Evolutionary conservation across 2,888 invertebrate species (phyloP).

Genomic region (Camponotus fellah): DNA sequence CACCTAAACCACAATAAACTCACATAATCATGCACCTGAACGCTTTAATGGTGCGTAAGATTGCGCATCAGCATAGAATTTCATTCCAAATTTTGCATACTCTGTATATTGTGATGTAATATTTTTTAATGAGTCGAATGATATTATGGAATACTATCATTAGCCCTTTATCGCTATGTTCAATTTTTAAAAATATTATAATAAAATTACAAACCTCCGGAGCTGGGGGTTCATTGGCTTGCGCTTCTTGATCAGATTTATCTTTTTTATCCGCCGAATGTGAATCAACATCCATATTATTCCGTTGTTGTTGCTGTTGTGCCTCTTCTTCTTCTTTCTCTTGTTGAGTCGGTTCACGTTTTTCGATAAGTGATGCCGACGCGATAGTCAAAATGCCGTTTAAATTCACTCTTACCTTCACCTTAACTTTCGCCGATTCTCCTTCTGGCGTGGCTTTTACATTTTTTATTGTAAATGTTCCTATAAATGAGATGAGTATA

Average conservation of each 20-base stretch:
- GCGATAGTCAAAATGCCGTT: constrained; percentile 97
- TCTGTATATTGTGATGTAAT: constrained; percentile 22
- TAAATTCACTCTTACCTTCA: constrained; percentile 97
- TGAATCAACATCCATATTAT: constrained; percentile 77
- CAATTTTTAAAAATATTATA: not conserved
- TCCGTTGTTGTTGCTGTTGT: constrained; percentile 81
- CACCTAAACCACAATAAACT: constrained; percentile 86
- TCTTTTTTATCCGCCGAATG: constrained; percentile 79
- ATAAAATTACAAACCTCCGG: constrained; percentile 79
- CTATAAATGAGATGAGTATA: constrained; percentile 82
- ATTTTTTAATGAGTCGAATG: not conserved
- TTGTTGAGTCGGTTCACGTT: constrained; percentile 85
- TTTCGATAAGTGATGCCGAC: constrained; percentile 94
- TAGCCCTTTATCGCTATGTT: not conserved
- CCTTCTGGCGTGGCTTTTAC: constrained; percentile 95
- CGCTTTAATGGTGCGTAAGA: constrained; percentile 26
- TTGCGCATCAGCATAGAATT: constrained; percentile 37
- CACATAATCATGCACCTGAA: constrained; percentile 78
- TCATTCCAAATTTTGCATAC: constrained; percentile 21
- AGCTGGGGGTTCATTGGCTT: constrained; percentile 83
- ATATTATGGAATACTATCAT: not conserved
- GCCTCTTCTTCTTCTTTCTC: constrained; percentile 84
- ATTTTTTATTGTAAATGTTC: constrained; percentile 92
- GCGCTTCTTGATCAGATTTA: constrained; percentile 83
- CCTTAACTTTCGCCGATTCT: constrained; percentile 97